phyloP scores from a whole-genome alignment of 2,113 vertebrate genomes.

The Oncorhynchus masou region DNA sequence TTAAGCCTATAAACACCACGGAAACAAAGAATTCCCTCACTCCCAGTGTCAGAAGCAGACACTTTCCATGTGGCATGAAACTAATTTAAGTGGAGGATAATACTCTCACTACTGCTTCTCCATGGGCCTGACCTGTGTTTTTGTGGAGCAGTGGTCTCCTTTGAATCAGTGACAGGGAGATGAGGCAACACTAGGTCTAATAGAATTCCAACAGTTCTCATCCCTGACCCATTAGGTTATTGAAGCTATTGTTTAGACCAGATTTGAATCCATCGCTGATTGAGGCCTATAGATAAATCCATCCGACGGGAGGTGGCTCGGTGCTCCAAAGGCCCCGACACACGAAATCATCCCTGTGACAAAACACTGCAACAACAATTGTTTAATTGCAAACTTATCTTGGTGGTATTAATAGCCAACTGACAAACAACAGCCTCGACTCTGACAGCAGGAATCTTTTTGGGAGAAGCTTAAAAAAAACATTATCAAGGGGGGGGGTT shows the following conservation, averaged over 20 bases:
- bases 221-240: constrained; percentile 36
- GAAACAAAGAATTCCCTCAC: constrained; percentile 40
- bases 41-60: constrained; percentile 30
- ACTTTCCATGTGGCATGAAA: not conserved
- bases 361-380: constrained; percentile 48
- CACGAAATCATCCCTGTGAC: constrained; percentile 15
- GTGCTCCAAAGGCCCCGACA: constrained; percentile 35
- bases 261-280: constrained; percentile 49
- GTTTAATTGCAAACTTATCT: constrained; percentile 44
- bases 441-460: constrained; percentile 52
- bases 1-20: constrained; percentile 54
- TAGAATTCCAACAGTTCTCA: constrained; percentile 44
- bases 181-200: constrained; percentile 44
- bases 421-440: constrained; percentile 6
- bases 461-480: constrained; percentile 53
- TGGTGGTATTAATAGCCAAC: constrained; percentile 35
- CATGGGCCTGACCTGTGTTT: constrained; percentile 24
- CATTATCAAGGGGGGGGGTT: constrained; percentile 19
- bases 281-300: constrained; percentile 53
- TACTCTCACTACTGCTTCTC: constrained; percentile 37
- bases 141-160: constrained; percentile 18
- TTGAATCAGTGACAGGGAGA: constrained; percentile 45
- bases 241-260: constrained; percentile 49
- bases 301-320: constrained; percentile 33
- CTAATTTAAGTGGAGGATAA: constrained; percentile 49